A percentile compares a stretch with the other conserved stretches of the same genome.
phyloP scores from a whole-genome alignment of 1,140 invertebrate genomes.

The Musca domestica region DNA sequence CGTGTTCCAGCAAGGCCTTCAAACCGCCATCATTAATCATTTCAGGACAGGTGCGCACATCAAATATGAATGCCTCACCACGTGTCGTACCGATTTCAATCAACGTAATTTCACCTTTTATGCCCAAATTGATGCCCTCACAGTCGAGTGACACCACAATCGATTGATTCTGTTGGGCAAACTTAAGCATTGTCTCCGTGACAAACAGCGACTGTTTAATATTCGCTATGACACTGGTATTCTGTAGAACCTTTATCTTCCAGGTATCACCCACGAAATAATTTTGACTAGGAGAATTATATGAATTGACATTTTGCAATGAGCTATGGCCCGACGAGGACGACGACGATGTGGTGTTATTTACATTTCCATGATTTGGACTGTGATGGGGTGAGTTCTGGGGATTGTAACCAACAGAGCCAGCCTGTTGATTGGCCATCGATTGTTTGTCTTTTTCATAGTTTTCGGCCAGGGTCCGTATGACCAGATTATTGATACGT shows the following conservation, averaged over 20 bases:
- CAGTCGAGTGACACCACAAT: conserved; percentile 79
- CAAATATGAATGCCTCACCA: conserved; percentile 83
- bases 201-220: conserved; percentile 74
- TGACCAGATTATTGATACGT: conserved; percentile 80
- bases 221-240: conserved; percentile 74
- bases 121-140: conserved; percentile 86
- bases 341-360: conserved; percentile 38
- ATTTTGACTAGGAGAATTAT: conserved; percentile 52
- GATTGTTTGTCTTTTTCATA: conserved; percentile 73
- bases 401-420: conserved; percentile 53
- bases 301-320: conserved; percentile 20
- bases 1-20: conserved; percentile 76
- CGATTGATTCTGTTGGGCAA: conserved; percentile 59
- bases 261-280: conserved; percentile 68
- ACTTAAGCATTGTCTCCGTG: conserved; percentile 72
- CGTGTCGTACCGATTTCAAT: conserved; percentile 80
- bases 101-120: conserved; percentile 79
- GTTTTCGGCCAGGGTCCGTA: conserved; percentile 87
- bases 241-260: conserved; percentile 77
- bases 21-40: conserved; percentile 77
- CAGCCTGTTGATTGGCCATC: conserved; percentile 55
- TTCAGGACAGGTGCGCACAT: conserved; percentile 80
- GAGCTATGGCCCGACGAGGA: conserved; percentile 47
- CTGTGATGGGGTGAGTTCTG: conserved; percentile 37
- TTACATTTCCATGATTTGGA: conserved; percentile 55